Evolutionary conservation across 2,888 invertebrate species (phyloP), one percentile per base, ranked within the genome.

Genomic region (Aethes cnicana): DNA sequence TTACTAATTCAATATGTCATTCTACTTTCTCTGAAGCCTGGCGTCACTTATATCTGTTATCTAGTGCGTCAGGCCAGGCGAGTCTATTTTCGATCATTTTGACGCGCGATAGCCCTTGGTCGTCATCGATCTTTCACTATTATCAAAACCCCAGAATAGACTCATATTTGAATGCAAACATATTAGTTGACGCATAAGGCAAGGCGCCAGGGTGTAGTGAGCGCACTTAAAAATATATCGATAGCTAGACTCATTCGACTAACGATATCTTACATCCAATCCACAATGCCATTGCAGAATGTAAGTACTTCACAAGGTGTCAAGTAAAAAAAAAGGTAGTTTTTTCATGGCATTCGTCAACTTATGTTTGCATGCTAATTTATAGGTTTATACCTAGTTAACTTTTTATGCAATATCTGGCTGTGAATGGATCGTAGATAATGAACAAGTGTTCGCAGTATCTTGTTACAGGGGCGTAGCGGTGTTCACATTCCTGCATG

Each of bases 401-500:
- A 35, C 46, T 44, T 53, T 55, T 53, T 48, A 56, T 43, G 41
- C 53, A 55, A 39, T 58, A 59, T 55, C 61, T 57, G 44, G 57
- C 61, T 60, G 62, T 59, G 50, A 68, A 74, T 76, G 69, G 72
- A 72, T 71, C 64, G 57, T 50, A 61, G 74, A 76, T 77, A 76
- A 72, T 62, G 62, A 63, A 61, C 74, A 71, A 74, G 71, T 77
- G 73, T 69, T 69, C 64, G 54, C 50, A 59, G 73, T 79, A 74
- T 81, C 73, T 76, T 69, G 79, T 84, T 84, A 81, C 81, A 57
- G 74, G 77, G 81, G 81, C 77, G 79, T 72, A 58, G 55, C 37
- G 35, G 42, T 66, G 58, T 49, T 53, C 54, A 62, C 69, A 70
- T 74, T 73, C 71, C 70, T 63, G 63, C 63, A 60, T 69, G 69